Evolutionary conservation across 1,140 invertebrate genomes (phyloP).

Genomic region (Contarinia nasturtii): DNA sequence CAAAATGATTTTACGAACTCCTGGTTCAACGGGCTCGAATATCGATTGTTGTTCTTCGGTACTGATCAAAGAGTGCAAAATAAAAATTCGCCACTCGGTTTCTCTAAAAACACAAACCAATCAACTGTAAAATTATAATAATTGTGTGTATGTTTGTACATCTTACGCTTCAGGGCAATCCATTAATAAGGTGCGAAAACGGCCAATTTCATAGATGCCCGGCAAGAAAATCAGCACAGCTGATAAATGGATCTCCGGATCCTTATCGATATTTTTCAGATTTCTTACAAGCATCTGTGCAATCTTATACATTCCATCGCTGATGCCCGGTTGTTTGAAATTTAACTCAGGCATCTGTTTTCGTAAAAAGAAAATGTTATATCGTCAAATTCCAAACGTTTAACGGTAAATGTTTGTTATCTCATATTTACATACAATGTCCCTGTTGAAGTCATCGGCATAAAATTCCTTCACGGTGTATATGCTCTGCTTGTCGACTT

Average conservation of each 20-base stretch:
- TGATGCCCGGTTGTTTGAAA: constrained; percentile 29
- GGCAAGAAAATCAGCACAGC: constrained; percentile 76
- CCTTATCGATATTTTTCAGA: constrained; percentile 49
- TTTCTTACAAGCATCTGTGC: constrained; percentile 42
- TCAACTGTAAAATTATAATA: no score
- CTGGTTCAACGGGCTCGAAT: constrained; percentile 4
- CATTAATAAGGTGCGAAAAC: neutral
- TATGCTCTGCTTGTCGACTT: constrained; percentile 28
- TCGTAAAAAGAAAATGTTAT: no score
- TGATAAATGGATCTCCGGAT: constrained; percentile 20
- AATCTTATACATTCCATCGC: constrained; percentile 30
- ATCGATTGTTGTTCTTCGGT: constrained; percentile 13
- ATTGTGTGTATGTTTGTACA: no score
- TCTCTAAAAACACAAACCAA: no score
- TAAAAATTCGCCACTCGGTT: neutral
- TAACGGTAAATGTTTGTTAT: no score
- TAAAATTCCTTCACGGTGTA: constrained; percentile 44
- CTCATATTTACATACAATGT: no score
- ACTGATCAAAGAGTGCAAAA: constrained; percentile 17
- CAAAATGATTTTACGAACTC: constrained; percentile 59
- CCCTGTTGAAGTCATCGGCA: constrained; percentile 36
- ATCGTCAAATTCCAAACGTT: no score
- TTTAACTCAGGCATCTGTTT: constrained; percentile 30
- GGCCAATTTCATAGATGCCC: constrained; percentile 64
- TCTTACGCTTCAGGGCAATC: neutral